phyloP scores from a whole-genome alignment of 2,113 vertebrate genomes.

The Microtus oregoni region DNA sequence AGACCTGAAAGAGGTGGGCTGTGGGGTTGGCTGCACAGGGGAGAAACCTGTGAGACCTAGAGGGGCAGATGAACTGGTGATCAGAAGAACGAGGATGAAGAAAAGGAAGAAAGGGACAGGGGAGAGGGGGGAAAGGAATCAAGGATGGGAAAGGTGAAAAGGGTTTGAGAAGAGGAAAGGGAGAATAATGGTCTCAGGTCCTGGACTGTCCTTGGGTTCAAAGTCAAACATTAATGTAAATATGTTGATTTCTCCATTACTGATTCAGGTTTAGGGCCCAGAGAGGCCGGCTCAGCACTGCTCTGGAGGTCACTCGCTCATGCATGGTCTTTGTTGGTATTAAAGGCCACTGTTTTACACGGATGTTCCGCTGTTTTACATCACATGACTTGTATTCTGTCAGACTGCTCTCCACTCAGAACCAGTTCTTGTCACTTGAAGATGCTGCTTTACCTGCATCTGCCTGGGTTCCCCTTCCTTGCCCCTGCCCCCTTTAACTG shows the following conservation, averaged over 20 bases:
- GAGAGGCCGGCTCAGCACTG: neutral
- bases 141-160: neutral
- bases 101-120: neutral
- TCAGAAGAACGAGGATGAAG: neutral
- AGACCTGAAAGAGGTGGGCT: neutral
- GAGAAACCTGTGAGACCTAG: neutral
- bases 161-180: neutral
- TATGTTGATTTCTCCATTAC: conserved; percentile 22
- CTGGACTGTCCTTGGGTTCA: neutral
- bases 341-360: conserved; percentile 70
- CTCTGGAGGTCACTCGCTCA: conserved; percentile 6
- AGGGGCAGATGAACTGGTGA: neutral
- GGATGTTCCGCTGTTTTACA: neutral
- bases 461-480: neutral
- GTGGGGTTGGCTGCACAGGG: neutral
- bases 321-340: conserved; percentile 57
- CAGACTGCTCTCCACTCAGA: neutral
- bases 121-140: neutral
- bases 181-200: neutral
- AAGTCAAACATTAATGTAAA: conserved; percentile 40
- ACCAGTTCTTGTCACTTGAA: neutral
- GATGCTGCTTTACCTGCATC: neutral
- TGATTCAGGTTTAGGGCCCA: neutral
- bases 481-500: neutral
- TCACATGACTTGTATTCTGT: conserved; percentile 12